Evolutionary conservation across 2,113 vertebrate genomes (phyloP).

Genomic region (Setophaga kirtlandii): DNA sequence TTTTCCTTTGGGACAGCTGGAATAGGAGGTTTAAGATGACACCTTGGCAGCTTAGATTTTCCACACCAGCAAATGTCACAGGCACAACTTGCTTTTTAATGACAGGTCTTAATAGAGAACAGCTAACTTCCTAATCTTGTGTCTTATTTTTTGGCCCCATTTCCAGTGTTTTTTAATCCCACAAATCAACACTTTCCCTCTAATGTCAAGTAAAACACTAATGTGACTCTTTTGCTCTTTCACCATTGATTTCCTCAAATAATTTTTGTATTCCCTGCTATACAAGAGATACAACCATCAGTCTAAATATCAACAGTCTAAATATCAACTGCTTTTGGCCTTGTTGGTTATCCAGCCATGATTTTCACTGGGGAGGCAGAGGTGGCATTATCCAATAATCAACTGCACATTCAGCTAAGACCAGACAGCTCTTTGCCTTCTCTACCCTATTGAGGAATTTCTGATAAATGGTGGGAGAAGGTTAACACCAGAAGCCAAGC

Average conservation of each 20-base stretch:
- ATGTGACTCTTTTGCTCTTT: neutral
- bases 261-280: neutral
- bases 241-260: neutral
- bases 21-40: neutral
- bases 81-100: neutral
- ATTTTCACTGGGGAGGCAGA: neutral
- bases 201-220: neutral
- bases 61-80: neutral
- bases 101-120: neutral
- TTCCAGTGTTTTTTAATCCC: neutral
- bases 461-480: neutral
- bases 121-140: neutral
- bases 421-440: neutral
- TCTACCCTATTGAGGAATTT: neutral
- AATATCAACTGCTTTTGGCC: neutral
- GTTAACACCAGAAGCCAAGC: neutral
- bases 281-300: neutral
- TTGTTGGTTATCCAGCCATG: neutral
- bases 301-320: neutral
- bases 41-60: neutral
- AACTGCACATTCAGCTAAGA: neutral
- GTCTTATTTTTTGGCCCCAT: neutral
- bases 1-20: neutral
- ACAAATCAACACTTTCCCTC: neutral
- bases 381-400: fast-evolving